Evolutionary conservation across 1,140 invertebrate genomes (phyloP).

Genomic region (Tetramorium alpestre): DNA sequence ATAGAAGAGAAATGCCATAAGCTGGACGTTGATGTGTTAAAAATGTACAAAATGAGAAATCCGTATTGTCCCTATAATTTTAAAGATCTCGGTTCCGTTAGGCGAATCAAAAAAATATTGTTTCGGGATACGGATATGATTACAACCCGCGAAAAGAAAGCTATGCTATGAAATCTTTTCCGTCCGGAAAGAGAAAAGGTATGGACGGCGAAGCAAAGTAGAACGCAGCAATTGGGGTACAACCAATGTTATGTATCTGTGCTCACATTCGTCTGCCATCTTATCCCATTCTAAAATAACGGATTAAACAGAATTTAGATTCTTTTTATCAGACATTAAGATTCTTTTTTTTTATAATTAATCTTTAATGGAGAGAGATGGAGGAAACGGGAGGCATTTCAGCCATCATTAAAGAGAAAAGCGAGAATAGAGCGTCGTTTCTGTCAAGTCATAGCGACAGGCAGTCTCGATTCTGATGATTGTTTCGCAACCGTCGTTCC

Average conservation of each 20-base stretch:
- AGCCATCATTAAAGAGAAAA: neutral
- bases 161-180: neutral
- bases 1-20: neutral
- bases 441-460: neutral
- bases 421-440: neutral
- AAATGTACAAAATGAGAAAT: neutral
- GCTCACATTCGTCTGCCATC: neutral
- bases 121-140: neutral
- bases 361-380: neutral
- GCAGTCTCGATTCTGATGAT: neutral
- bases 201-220: neutral
- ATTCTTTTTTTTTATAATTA: neutral
- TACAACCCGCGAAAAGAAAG: neutral
- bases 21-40: neutral
- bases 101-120: neutral
- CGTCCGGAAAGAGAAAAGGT: slow-evolving; percentile 18
- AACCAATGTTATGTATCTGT: slow-evolving; percentile 32
- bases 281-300: neutral
- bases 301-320: neutral
- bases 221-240: slow-evolving; percentile 28
- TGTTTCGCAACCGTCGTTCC: neutral
- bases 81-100: neutral
- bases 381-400: neutral
- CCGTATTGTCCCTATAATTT: neutral
- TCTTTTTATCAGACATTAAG: too few relatives aligned